These are phyloP conservation scores for Metacarcinus magister DNA, from an alignment of 2,888 invertebrate genomes.

Conservation along the genomic window DNA sequence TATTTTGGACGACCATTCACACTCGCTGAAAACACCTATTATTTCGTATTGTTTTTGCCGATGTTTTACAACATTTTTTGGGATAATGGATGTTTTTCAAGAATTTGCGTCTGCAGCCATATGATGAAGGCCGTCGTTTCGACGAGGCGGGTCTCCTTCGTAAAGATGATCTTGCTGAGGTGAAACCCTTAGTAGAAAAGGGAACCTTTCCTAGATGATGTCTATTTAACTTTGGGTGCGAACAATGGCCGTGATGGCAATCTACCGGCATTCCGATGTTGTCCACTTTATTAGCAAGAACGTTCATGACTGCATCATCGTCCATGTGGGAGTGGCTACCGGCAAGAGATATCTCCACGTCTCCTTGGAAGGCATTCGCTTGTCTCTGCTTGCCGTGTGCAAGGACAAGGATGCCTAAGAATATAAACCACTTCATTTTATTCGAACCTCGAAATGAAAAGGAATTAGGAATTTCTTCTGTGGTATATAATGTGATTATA, in stretches of 20 bases:
- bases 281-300: background rate
- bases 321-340: background rate
- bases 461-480: background rate
- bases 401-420: background rate
- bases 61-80: background rate
- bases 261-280: background rate
- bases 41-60: background rate
- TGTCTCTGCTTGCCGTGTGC: background rate
- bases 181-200: background rate
- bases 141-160: background rate
- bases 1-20: background rate
- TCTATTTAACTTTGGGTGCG: background rate
- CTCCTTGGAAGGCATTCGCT: background rate
- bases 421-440: background rate
- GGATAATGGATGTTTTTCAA: background rate
- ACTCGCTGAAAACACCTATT: background rate
- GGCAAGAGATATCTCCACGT: background rate
- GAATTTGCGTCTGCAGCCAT: background rate
- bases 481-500: background rate
- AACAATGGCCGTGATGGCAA: background rate
- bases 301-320: background rate
- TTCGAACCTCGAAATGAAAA: background rate
- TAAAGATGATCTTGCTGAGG: background rate
- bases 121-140: background rate
- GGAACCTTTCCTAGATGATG: background rate